Evolutionary conservation across 2,888 invertebrate species (phyloP).

Genomic region (Mystacides longicornis): DNA sequence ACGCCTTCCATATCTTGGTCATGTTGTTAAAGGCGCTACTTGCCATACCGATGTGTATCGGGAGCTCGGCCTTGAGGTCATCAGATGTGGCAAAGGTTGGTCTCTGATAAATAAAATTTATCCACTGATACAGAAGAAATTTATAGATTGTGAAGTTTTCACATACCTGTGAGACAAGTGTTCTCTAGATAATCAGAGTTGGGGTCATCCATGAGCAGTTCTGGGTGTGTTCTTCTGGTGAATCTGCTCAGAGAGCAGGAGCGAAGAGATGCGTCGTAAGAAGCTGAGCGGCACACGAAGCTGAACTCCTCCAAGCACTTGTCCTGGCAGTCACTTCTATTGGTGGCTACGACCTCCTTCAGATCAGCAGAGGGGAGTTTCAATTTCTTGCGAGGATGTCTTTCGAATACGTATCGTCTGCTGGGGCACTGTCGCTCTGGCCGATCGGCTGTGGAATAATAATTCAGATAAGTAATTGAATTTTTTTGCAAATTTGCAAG

Average conservation of each 20-base stretch:
- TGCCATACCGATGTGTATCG: too few species aligned
- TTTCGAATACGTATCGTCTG: slow-evolving; percentile 79
- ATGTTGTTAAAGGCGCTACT: too few species aligned
- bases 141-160: too few species aligned
- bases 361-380: slow-evolving; percentile 74
- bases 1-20: too few species aligned
- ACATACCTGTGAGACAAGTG: slow-evolving; percentile 75
- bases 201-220: slow-evolving; percentile 75
- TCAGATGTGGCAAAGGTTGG: too few species aligned
- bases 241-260: slow-evolving; percentile 76
- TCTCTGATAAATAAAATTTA: too few species aligned
- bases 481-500: too few species aligned
- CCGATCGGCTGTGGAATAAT: slow-evolving; percentile 78
- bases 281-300: slow-evolving; percentile 81
- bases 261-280: slow-evolving; percentile 69
- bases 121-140: too few species aligned
- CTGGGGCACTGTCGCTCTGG: slow-evolving; percentile 86
- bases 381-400: slow-evolving; percentile 76
- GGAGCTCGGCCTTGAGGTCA: too few species aligned
- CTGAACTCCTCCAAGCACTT: slow-evolving; percentile 83
- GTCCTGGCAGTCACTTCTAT: slow-evolving; percentile 84
- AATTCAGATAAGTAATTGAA: too few species aligned
- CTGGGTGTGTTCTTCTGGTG: slow-evolving; percentile 80
- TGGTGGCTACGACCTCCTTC: slow-evolving; percentile 78
- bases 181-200: slow-evolving; percentile 88